Conservation (phyloP, 2,113 vertebrate genomes). For the Globicephala melas region DNA sequence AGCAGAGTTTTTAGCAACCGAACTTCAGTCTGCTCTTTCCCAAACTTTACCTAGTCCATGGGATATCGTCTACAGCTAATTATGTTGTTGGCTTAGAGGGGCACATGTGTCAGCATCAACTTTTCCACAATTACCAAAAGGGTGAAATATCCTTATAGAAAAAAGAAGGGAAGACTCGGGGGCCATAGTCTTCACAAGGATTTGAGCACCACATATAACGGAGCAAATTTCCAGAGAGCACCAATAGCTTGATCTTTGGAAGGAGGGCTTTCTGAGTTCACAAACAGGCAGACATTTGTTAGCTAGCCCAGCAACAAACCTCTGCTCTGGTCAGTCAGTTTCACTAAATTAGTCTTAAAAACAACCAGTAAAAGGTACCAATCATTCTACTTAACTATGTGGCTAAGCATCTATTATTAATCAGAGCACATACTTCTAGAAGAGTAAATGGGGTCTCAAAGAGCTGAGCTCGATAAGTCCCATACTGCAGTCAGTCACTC, state of each 20-base stretch:
- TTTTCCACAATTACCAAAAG: not conserved
- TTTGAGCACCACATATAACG: not conserved
- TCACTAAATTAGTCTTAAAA: slow-evolving; percentile 54
- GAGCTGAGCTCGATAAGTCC: slow-evolving; percentile 56
- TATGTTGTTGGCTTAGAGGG: not conserved
- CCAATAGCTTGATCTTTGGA: not conserved
- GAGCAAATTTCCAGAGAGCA: not conserved
- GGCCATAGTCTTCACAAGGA: not conserved
- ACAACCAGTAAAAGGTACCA: slow-evolving; percentile 55
- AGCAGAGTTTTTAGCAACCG: not conserved
- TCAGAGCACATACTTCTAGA: slow-evolving; percentile 53
- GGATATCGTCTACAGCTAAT: not conserved
- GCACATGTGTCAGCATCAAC: not conserved
- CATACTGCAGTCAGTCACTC: slow-evolving; percentile 47
- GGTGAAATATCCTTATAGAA: not conserved
- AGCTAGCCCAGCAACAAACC: not conserved
- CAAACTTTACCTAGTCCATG: not conserved
- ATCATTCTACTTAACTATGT: slow-evolving; percentile 60
- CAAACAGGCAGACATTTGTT: slow-evolving; percentile 33
- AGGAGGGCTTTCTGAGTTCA: not conserved
- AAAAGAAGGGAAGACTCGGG: not conserved
- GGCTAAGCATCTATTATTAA: slow-evolving; percentile 73
- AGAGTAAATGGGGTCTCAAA: slow-evolving; percentile 47
- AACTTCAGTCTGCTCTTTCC: not conserved
- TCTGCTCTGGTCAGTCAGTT: slow-evolving; percentile 11